These are phyloP conservation scores for Bombus superbus DNA, from an alignment of 1,140 invertebrate species.

Conservation along the genomic window DNA sequence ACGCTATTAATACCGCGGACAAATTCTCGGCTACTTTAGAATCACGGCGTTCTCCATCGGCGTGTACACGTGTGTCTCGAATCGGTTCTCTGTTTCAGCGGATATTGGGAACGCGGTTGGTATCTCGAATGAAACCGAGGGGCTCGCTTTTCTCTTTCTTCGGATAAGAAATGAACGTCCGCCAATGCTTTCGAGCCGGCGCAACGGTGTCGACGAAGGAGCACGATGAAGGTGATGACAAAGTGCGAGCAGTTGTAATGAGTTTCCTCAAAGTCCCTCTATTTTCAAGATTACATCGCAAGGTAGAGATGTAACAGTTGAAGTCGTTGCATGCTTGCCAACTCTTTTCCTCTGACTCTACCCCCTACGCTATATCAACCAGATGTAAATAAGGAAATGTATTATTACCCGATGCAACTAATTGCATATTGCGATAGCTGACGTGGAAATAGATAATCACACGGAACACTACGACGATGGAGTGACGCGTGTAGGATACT, in stretches of 20 bases:
- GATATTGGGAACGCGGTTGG: conserved; percentile 18
- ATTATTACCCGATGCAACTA: conserved; percentile 3
- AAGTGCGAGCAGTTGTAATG: conserved; percentile 53
- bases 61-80: not conserved
- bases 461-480: no score
- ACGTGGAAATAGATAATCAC: not conserved
- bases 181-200: conserved; percentile 43
- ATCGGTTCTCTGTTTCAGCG: not conserved
- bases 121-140: not conserved
- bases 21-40: not conserved
- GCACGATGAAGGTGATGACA: conserved; percentile 38
- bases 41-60: not conserved
- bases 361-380: not conserved
- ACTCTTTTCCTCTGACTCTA: conserved; percentile 25
- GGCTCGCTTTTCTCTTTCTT: conserved; percentile 7
- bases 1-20: conserved; percentile 6
- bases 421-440: conserved; percentile 6
- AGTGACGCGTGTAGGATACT: not conserved
- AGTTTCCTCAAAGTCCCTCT: conserved; percentile 42
- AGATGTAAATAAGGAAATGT: conserved; percentile 23
- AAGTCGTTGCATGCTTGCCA: conserved; percentile 15
- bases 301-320: not conserved
- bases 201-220: conserved; percentile 22
- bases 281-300: conserved; percentile 38
- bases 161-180: conserved; percentile 43